Base-by-base conservation (phyloP, 2,113 vertebrate species). In the Axis porcinus region DNA sequence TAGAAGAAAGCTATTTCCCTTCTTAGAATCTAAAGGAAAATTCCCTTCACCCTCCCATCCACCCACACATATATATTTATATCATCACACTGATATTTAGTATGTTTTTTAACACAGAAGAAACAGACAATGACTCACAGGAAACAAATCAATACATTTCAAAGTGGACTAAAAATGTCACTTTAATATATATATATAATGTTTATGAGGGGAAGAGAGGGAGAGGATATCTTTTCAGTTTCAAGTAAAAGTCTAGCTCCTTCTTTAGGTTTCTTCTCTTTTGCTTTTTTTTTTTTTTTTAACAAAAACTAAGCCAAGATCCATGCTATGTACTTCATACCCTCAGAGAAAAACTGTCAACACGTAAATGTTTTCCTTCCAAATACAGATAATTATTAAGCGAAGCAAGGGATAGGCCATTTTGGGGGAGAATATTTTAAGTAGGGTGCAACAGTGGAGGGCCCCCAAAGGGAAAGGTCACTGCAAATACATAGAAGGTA, bases 1-100 rank as follows among this genome's bases (percentile, higher is more conserved):
- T 98, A 98, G 96, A 97, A 99, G 98, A 98, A 99, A 99, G 98
- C 98, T 96, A 87, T 98, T 99, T 99, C 99, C 98, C 98, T 99
- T 98, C 98, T 98, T 97, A 98, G 98, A 98, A 98, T 97, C 97
- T 98, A 97, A 98, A 99, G 98, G 92, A 92, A 23, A 14, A 98
- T 97, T 97, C 85, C 52, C 95, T 60, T 97, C 82, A 70, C 62
- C 7, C 93, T 82, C 62, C 87, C 62, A 93, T 79, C 95, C 96
- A 86, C 95, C 96, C 97, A 98, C 97, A 96, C 74, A 93, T 67
- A 95, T 82, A 92, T 95, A 97, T 96, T 97, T 96, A 98, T 97
- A 96, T 93, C 97, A 95, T 98, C 94, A 94, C 91, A 97, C 27
- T 95, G 85, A 97, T 98, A 98, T 98, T 98, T 91, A 97, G 98